These are phyloP conservation scores for Plectropomus leopardus DNA, from an alignment of 2,113 vertebrate genomes.

Conservation along the genomic window DNA sequence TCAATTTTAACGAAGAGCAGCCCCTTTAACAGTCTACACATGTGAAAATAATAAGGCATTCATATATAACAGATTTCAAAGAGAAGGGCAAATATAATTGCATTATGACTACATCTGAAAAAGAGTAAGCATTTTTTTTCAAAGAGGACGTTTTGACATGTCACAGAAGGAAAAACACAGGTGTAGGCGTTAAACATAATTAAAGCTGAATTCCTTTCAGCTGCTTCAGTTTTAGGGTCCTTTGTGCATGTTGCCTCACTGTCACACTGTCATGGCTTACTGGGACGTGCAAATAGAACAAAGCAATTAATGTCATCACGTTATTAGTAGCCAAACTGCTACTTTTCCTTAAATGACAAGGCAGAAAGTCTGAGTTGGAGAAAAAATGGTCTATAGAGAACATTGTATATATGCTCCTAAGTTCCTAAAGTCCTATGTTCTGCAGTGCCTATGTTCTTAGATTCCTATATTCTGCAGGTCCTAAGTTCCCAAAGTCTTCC, in stretches of 20 bases:
- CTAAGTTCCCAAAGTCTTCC: no score
- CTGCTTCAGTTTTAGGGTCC: not conserved
- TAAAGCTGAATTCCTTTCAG: no score
- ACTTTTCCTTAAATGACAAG: not conserved
- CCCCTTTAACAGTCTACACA: not conserved
- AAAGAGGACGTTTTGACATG: not conserved
- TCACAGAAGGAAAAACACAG: not conserved
- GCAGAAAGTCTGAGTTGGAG: not conserved
- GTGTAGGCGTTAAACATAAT: no score
- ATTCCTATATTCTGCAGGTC: no score
- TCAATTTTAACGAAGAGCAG: no score
- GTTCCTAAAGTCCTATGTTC: no score
- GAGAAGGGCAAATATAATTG: not conserved
- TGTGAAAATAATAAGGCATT: constrained; percentile 5
- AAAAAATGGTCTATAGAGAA: not conserved
- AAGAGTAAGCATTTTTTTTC: not conserved
- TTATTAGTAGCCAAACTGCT: not conserved
- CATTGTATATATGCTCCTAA: no score
- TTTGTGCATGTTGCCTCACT: not conserved
- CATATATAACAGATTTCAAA: not conserved
- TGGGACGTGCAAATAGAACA: not conserved
- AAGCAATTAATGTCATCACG: not conserved
- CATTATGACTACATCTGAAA: not conserved
- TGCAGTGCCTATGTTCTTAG: no score
- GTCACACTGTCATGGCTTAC: not conserved